A percentile compares a stretch with the other conserved stretches of the same genome.
phyloP scores from a whole-genome alignment of 2,797 vertebrate genomes.

The Microtus californicus region DNA sequence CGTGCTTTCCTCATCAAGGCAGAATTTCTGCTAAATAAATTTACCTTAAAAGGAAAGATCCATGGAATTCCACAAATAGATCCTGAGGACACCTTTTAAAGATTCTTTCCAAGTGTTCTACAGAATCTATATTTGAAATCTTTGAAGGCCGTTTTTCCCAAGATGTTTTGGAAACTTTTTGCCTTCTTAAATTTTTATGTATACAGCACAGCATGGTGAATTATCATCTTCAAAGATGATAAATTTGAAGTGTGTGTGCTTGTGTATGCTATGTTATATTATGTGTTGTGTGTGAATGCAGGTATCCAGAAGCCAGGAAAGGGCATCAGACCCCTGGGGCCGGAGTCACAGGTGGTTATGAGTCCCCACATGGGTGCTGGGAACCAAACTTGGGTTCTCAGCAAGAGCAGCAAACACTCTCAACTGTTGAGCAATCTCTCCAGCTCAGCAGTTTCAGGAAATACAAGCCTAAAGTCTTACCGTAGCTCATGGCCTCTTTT shows the following conservation, averaged over 20 bases:
- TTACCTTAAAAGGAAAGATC: conserved; percentile 24
- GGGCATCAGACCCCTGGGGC: not conserved
- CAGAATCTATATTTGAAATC: not conserved
- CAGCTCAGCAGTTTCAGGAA: not conserved
- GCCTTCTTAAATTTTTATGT: not conserved
- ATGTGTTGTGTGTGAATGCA: not conserved
- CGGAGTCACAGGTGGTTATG: not conserved
- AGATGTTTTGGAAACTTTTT: not conserved
- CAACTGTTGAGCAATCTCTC: not conserved
- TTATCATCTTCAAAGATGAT: not conserved
- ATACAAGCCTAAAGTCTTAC: not conserved
- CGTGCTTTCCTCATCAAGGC: not conserved
- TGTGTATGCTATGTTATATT: not conserved
- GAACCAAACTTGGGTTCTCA: not conserved
- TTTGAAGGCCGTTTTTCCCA: not conserved
- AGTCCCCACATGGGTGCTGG: not conserved
- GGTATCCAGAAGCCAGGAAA: not conserved
- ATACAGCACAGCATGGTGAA: not conserved
- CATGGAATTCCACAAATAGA: not conserved
- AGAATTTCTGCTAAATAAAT: not conserved
- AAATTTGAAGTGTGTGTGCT: not conserved
- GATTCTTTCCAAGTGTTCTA: not conserved
- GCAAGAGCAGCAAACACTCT: not conserved
- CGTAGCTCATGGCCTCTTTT: too few relatives aligned
- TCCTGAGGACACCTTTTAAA: not conserved